phyloP scores from a whole-genome alignment of 2,888 invertebrate genomes.

The Cryptocheilus praepositus region DNA sequence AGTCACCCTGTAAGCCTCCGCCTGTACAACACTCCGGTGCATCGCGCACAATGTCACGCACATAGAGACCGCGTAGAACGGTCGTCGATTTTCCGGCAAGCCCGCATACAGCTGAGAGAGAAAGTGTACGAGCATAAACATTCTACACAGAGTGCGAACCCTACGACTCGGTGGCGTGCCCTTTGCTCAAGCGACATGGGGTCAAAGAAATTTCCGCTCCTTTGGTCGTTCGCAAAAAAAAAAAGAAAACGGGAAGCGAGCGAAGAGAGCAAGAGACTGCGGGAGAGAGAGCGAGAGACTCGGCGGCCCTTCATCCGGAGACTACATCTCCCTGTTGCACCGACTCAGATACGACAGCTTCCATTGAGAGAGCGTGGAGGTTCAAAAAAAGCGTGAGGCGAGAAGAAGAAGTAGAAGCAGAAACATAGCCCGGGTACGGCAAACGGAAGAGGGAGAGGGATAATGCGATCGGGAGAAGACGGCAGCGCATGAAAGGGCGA shows the following conservation, averaged over 20 bases:
- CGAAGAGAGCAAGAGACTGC: background rate
- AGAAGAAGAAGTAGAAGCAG: constrained; percentile 9
- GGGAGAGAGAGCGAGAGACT: background rate
- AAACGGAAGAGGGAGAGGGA: background rate
- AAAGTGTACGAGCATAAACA: background rate
- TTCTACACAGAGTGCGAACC: background rate
- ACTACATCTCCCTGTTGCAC: background rate
- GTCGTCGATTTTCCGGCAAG: background rate
- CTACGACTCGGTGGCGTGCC: background rate
- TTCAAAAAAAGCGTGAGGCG: constrained; percentile 3
- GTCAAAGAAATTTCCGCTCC: constrained; percentile 39
- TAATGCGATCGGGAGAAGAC: constrained; percentile 32
- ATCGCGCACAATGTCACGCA: too few species aligned
- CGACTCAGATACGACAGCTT: too few species aligned
- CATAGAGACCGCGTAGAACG: too few species aligned
- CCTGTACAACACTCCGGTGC: too few species aligned
- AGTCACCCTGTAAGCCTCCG: too few species aligned
- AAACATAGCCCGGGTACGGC: constrained; percentile 1
- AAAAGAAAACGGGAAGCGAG: constrained; percentile 29
- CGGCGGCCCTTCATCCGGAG: background rate
- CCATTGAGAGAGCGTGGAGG: constrained; percentile 4
- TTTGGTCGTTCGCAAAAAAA: constrained; percentile 30
- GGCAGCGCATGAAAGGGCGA: constrained; percentile 17
- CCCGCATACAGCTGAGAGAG: background rate
- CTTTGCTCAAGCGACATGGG: constrained; percentile 1